A percentile compares a stretch with the other conserved stretches of the same genome.
Conservation (phyloP, 2,888 invertebrate genomes). For the Empis stercorea region DNA sequence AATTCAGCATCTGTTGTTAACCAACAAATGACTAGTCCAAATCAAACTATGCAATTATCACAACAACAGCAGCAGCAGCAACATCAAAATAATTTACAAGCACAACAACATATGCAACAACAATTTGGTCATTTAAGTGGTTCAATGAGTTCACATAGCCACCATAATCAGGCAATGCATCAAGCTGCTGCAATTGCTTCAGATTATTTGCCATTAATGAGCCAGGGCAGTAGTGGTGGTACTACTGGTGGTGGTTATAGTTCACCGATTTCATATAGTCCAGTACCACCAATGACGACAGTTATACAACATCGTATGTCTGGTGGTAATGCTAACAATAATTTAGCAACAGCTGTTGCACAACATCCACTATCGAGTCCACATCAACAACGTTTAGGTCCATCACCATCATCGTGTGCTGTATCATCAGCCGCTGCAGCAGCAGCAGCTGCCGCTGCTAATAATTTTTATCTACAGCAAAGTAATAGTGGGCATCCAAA, state of each 20-base stretch:
- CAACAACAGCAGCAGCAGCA: conserved; percentile 20
- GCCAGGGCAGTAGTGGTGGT: conserved; percentile 43
- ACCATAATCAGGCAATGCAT: conserved; percentile 35
- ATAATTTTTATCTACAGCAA: conserved; percentile 51
- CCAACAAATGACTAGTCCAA: conserved; percentile 24
- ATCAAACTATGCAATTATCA: conserved; percentile 20
- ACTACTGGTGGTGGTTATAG: conserved; percentile 18
- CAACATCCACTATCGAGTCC: conserved; percentile 36
- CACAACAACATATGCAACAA: conserved; percentile 24
- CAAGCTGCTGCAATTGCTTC: conserved; percentile 32
- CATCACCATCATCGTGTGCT: conserved; percentile 43
- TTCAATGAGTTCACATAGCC: conserved; percentile 20
- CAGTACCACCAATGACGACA: conserved; percentile 53
- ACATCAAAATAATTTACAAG: conserved; percentile 22
- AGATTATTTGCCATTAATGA: conserved; percentile 43
- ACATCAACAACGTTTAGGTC: conserved; percentile 39
- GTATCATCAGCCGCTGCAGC: conserved; percentile 29
- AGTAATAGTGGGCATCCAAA: conserved; percentile 13
- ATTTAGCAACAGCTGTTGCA: conserved; percentile 13
- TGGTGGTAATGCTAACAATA: conserved; percentile 19
- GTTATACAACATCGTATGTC: conserved; percentile 51
- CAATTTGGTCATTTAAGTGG: conserved; percentile 24
- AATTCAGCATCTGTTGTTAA: conserved; percentile 17
- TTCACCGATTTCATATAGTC: conserved; percentile 46
- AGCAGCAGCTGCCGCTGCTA: conserved; percentile 39